phyloP scores from a whole-genome alignment of 2,113 vertebrate species.

The Elachura formosa region DNA sequence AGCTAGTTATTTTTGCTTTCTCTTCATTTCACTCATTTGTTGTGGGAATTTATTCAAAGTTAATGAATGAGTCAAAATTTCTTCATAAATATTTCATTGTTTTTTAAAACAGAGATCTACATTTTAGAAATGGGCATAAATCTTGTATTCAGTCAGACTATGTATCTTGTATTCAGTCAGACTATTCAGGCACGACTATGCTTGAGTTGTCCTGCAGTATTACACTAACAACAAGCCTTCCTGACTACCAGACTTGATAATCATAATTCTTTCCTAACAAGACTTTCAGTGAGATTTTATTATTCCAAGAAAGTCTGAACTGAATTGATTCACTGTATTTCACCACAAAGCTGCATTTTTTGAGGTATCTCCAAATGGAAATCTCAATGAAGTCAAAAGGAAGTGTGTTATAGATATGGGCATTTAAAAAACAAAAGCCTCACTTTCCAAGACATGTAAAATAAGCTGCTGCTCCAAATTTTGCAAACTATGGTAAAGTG shows the following conservation, averaged over 20 bases:
- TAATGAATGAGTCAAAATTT: constrained; percentile 2
- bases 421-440: not conserved
- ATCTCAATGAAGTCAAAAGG: not conserved
- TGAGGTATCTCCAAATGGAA: not conserved
- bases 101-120: not conserved
- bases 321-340: not conserved
- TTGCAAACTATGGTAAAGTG: not conserved
- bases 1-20: not conserved
- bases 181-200: not conserved
- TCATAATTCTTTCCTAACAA: not conserved
- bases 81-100: constrained; percentile 22
- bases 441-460: not conserved
- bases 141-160: not conserved
- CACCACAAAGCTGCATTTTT: not conserved
- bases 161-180: constrained; percentile 1
- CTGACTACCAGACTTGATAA: constrained; percentile 3
- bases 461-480: not conserved
- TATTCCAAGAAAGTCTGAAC: not conserved
- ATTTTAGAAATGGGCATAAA: not conserved
- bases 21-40: constrained; percentile 2
- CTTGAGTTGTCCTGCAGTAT: not conserved
- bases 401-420: not conserved
- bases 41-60: constrained; percentile 10
- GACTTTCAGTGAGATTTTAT: not conserved
- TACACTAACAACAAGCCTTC: not conserved